A percentile compares a stretch with the other conserved stretches of the same genome.
Evolutionary conservation across 64 coral and sea anemone genomes (phyloP).

Genomic region (Cladopsammia gracilis): DNA sequence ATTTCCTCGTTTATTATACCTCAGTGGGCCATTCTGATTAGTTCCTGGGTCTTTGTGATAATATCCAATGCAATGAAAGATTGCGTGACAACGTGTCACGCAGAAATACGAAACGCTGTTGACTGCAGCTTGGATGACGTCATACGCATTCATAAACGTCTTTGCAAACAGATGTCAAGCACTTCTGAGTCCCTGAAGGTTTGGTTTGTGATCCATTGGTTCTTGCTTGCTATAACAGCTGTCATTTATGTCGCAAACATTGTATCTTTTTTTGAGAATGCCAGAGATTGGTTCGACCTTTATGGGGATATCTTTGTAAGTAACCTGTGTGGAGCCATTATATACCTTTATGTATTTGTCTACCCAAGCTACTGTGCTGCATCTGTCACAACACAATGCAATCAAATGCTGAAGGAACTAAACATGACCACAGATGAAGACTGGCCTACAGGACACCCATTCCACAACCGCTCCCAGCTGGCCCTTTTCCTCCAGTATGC

Average conservation of each 20-base stretch:
- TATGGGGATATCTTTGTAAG: not conserved
- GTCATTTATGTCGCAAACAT: slow-evolving; percentile 66
- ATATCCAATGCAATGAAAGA: slow-evolving; percentile 28
- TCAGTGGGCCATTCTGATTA: slow-evolving; percentile 35
- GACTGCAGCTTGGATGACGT: too few species aligned
- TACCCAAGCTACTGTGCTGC: slow-evolving; percentile 86
- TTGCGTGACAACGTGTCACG: slow-evolving; percentile 24
- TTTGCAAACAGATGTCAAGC: too few species aligned
- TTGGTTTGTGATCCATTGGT: slow-evolving; percentile 73
- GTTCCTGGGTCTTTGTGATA: slow-evolving; percentile 51
- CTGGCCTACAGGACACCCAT: too few species aligned
- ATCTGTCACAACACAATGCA: slow-evolving; percentile 63
- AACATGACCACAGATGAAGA: too few species aligned
- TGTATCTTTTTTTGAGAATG: slow-evolving; percentile 35
- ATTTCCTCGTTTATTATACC: not conserved
- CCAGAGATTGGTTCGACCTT: not conserved
- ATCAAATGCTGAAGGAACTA: slow-evolving; percentile 78
- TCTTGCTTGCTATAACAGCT: slow-evolving; percentile 42
- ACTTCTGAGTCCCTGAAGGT: too few species aligned
- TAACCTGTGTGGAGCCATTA: slow-evolving; percentile 13
- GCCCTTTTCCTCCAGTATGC: too few species aligned
- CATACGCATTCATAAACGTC: too few species aligned
- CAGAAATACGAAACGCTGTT: too few species aligned
- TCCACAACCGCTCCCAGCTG: too few species aligned
- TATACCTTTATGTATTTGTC: slow-evolving; percentile 69